Conservation (phyloP, 2,888 invertebrate species). For the Pyrrhosoma nymphula region DNA sequence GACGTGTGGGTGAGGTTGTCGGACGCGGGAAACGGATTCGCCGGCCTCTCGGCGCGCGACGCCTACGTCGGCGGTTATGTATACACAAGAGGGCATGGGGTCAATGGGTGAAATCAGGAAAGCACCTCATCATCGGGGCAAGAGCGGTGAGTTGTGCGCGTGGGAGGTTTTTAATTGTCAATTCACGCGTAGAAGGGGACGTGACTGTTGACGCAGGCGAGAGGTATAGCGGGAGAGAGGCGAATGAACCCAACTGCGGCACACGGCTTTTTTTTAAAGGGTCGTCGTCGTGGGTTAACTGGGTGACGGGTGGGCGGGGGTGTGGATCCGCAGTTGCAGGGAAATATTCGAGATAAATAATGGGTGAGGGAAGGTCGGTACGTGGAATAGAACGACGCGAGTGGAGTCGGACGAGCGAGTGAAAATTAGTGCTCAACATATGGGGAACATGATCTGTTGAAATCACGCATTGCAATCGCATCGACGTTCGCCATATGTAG, state of each 20-base stretch:
- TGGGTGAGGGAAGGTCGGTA: too few species aligned
- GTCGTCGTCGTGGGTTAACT: background rate
- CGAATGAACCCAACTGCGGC: slow-evolving; percentile 15
- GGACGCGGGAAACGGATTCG: background rate
- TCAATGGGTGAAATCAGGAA: slow-evolving; percentile 64
- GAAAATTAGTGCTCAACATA: too few species aligned
- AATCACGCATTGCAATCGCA: too few species aligned
- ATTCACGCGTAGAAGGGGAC: background rate
- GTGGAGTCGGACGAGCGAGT: too few species aligned
- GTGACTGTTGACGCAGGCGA: background rate
- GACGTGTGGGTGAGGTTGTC: background rate
- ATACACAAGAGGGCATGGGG: slow-evolving; percentile 42
- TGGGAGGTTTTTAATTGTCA: slow-evolving; percentile 56
- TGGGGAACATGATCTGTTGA: too few species aligned
- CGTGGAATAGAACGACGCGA: too few species aligned
- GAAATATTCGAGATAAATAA: too few species aligned
- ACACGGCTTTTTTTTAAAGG: background rate
- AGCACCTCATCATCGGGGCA: slow-evolving; percentile 14
- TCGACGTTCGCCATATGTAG: too few species aligned
- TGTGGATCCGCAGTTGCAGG: too few species aligned
- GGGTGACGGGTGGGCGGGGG: too few species aligned
- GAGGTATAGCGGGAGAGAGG: background rate
- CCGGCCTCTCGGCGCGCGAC: background rate
- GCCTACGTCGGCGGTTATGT: slow-evolving; percentile 25
- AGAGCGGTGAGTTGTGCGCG: background rate